Base-by-base conservation (phyloP, 2,888 invertebrate genomes). In the Caprella mutica region DNA sequence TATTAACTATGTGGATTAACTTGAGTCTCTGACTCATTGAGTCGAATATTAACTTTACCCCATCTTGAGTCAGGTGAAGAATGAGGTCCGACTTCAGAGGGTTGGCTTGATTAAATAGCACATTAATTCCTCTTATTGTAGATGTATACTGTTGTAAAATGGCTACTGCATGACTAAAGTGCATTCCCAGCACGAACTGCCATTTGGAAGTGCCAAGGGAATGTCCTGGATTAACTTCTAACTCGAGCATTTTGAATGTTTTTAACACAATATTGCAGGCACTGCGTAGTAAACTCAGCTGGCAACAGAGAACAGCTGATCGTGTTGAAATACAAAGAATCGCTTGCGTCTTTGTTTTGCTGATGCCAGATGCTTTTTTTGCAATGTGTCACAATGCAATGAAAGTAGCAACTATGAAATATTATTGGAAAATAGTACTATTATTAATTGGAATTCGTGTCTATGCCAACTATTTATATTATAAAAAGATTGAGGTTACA, bases 141-240 rank as follows among this genome's bases (percentile, higher is more conserved):
- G 91, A 88, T 74, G 94, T 91, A 80, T 94, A 93, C 65, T 90
- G 87, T 76, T 93, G 93, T 71, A 96, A 86, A 70, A 94, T 92
- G 70, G 92, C 87, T 70, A 96, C 91, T 67, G 93, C 88, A 76
- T 96, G 94, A 68, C 92, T 91, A 78, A 96, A 93, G 78, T 94
- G 93, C 94, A 94, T 96, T 70, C 96, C 92, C 77, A 92, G 77
- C 74, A 90, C 83, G 77, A 96, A 93, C 79, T 96, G 93, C 93
- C 94, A 94, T 80, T 90, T 86, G 77, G 94, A 93, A 76, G 91
- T 90, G 76, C 93, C 90, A 72, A 96, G 81, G 70, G 90, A 90
- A 71, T 87, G 83, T 78, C 94, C 94, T 69, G 94, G 94, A 73
- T 90, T 82, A 71, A 96, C 88, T 80, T 96, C 94, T 74, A 96